Base-by-base conservation (phyloP, 2,888 invertebrate genomes). In the Mantis religiosa region DNA sequence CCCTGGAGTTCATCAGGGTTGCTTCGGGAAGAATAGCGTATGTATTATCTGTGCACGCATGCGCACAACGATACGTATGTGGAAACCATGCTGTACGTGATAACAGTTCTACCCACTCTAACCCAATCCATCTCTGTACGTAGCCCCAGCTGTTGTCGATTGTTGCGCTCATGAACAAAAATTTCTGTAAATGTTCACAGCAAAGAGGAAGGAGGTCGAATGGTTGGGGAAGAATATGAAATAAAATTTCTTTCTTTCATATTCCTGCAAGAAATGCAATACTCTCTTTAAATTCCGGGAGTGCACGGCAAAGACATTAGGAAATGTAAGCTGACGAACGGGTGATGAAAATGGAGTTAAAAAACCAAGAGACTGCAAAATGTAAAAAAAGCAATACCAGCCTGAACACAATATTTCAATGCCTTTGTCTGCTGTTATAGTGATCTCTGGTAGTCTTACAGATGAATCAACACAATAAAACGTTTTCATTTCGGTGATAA, bases 131-230 rank as follows among this genome's bases (percentile, higher is more conserved):
- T 71, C 54, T 71, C 54, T 71, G 20, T 71, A 85, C 28, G 30
- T n/a, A 15, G 82, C 34, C n/a, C n/a, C 87, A 87, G 87, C 81
- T 87, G 87, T 82, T 87, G 82, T 41, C 87, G 71, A 30, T 81
- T 28, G 81, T 81, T 82, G 87, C 82, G 82, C 25, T 82, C 87
- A 34, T 87, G 87, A 34, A 30, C 81, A 82, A 87, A 71, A 87
- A 87, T 82, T 15, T 82, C 82, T 87, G 82, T 81, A 86, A 81
- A 86, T 82, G 82, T 30, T n/a, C 34, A 87, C 25, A 34, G 30
- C 82, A n/a, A 12, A 41, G 82, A 81, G 87, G 25, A 20, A 28
- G 71, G 47, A 4, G 12, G 54, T 15, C 2, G 20, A 1, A 54
- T 2, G 15, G 54, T 20, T 71, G 54, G 54, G 20, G 54, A 71